Evolutionary conservation across 1,140 invertebrate genomes (phyloP).

Genomic region (Trichonephila clavipes): DNA sequence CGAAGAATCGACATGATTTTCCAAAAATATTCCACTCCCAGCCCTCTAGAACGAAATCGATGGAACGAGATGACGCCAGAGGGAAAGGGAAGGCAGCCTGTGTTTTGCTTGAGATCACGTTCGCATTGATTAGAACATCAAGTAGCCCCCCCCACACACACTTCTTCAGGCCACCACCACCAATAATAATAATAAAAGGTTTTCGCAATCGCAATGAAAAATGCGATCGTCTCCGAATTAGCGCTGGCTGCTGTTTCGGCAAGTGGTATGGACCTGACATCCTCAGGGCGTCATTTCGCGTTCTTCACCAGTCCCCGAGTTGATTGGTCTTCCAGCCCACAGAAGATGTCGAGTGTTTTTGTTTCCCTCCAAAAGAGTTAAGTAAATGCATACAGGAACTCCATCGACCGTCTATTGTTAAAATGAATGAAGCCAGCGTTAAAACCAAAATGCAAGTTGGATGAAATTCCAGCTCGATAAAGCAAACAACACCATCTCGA

Average conservation of each 20-base stretch:
- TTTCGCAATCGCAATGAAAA: slow-evolving; percentile 34
- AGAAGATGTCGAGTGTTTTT: not conserved
- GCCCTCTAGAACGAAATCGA: slow-evolving; percentile 15
- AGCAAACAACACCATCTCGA: not conserved
- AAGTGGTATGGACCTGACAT: slow-evolving; percentile 4
- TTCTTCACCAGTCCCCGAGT: slow-evolving; percentile 3
- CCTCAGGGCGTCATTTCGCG: slow-evolving; percentile 25
- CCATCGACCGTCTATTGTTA: not conserved
- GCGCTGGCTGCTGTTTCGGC: slow-evolving; percentile 39
- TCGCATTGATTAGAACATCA: slow-evolving; percentile 39
- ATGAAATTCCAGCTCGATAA: not conserved
- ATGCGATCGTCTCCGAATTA: slow-evolving; percentile 30
- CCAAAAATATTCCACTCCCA: slow-evolving; percentile 2
- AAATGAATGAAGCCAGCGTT: not conserved
- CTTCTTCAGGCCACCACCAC: slow-evolving; percentile 16
- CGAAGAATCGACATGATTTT: slow-evolving; percentile 38
- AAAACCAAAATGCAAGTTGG: slow-evolving; percentile 16
- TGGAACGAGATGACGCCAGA: slow-evolving; percentile 40
- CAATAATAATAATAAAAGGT: slow-evolving; percentile 42
- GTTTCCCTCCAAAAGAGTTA: slow-evolving; percentile 1
- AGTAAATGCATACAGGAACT: not conserved
- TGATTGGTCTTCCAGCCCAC: not conserved
- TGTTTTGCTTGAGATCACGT: slow-evolving; percentile 45
- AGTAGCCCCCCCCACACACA: not conserved
- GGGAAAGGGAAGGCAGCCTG: not conserved